Base-by-base conservation (phyloP, 2,113 vertebrate species). In the Rhabdomys dilectus region DNA sequence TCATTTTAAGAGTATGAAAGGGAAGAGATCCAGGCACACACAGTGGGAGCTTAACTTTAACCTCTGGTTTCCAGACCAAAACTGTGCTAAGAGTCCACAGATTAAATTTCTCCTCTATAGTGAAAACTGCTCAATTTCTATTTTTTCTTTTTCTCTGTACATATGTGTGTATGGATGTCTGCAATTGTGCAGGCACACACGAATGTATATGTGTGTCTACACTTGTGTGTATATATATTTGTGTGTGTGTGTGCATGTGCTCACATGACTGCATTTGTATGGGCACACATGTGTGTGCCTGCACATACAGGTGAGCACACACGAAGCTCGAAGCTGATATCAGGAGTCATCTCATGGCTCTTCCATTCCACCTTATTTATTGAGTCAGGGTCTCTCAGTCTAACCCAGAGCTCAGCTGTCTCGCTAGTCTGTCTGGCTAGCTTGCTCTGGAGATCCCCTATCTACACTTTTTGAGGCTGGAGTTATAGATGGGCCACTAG, bases 101-200 rank as follows among this genome's bases (percentile, higher is more conserved):
- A 51, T 85, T 80, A 70, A 29, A 85, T 92, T 48, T 90, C 16
- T 96, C 13, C 51, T 96, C 26, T 84, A 31, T 13, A 91, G 58
- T n/a, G 13, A 39, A 85, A 3, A 42, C 4, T 66, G 29, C 53
- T 93, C 66, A 56, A 31, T 42, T 42, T 84, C 29, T 3, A 62
- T 7, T 45, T 87, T 89, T 80, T 19, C 86, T 56, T 90, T 36
- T 11, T 91, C 64, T 91, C 19, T 34, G 26, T 64, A 29, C 10
- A 12, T 9, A 0, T 29, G 29, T 39, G n/a, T 42, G 19, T 73
- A 29, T 56, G 24, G 6, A 72, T n/a, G 31, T 21, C 68, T 70
- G 31, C 68, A 70, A 5, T 70, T 70, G 31, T 70, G 68, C 7
- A 36, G 68, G 34, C 68, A n/a, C 70, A n/a, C 3, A 66, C 26